These are phyloP conservation scores for Hydroisotoma schaefferi DNA, from an alignment of 2,888 invertebrate genomes.

Conservation along the genomic window DNA sequence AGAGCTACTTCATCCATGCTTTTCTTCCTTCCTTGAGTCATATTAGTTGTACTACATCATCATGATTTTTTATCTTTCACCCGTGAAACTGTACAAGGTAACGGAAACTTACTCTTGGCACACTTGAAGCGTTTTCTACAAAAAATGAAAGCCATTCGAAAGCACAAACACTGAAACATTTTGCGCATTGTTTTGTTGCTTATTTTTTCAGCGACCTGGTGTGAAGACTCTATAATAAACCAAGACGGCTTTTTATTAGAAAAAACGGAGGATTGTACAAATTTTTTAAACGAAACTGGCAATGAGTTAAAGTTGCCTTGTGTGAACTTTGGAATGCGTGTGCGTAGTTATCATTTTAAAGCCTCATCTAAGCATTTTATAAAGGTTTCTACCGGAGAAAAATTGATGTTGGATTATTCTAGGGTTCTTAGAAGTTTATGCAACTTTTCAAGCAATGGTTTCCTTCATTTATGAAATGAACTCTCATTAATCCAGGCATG, in stretches of 20 bases:
- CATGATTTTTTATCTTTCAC: conserved; percentile 9
- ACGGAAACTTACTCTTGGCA: background rate
- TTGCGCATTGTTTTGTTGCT: background rate
- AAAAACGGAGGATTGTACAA: background rate
- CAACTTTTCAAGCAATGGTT: too few species aligned
- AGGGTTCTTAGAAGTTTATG: too few species aligned
- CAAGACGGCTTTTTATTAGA: background rate
- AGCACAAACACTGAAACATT: background rate
- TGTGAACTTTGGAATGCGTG: too few species aligned
- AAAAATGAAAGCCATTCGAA: background rate
- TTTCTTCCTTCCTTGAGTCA: background rate
- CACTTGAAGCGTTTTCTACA: background rate
- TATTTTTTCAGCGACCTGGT: background rate
- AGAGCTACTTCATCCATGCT: background rate
- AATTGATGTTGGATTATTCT: too few species aligned
- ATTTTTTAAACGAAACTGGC: too few species aligned
- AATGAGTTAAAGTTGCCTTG: too few species aligned
- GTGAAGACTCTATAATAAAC: conserved; percentile 2
- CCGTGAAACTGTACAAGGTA: conserved; percentile 4
- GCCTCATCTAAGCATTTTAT: too few species aligned
- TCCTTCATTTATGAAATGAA: too few species aligned
- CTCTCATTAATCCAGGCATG: too few species aligned
- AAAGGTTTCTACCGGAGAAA: too few species aligned
- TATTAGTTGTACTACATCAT: too few species aligned
- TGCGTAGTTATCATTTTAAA: too few species aligned